A percentile compares a stretch with the other conserved stretches of the same genome.
Evolutionary conservation across 2,888 invertebrate genomes (phyloP).

Genomic region (Archips crataeganus): DNA sequence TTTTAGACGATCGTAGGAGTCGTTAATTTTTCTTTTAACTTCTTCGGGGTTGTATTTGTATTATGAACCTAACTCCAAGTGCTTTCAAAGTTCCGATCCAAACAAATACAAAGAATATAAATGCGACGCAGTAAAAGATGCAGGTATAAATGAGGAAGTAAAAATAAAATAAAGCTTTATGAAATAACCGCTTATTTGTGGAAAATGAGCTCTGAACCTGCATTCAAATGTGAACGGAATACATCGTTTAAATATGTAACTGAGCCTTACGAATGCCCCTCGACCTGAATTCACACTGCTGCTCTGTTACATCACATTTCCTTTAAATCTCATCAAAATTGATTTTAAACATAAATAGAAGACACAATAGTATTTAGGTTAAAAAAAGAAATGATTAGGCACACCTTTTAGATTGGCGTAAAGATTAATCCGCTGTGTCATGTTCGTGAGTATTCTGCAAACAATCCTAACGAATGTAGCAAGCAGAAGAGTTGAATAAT

Average conservation of each 20-base stretch:
- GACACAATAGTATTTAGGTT: conserved; percentile 18
- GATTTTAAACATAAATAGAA: conserved; percentile 43
- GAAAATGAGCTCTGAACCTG: conserved; percentile 14
- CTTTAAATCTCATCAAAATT: conserved; percentile 13
- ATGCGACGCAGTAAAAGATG: neutral
- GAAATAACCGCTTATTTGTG: neutral
- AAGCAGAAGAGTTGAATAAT: conserved; percentile 68
- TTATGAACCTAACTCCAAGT: no score
- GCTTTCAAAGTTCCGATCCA: no score
- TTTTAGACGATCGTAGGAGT: neutral
- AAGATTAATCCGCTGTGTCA: conserved; percentile 39
- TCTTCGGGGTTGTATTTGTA: neutral
- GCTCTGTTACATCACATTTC: conserved; percentile 22
- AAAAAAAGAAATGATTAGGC: conserved; percentile 31
- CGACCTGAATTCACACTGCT: conserved; percentile 33
- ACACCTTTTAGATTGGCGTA: conserved; percentile 23
- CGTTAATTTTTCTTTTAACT: conserved; percentile 1
- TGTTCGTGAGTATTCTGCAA: conserved; percentile 40
- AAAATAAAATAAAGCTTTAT: neutral
- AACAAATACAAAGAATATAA: neutral
- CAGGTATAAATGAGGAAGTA: neutral
- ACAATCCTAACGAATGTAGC: conserved; percentile 47
- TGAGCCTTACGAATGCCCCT: conserved; percentile 28
- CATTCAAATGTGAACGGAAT: conserved; percentile 25
- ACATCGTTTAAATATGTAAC: conserved; percentile 35